Evolutionary conservation across 2,888 invertebrate genomes (phyloP).

Genomic region (Sinhomidia bicolor): DNA sequence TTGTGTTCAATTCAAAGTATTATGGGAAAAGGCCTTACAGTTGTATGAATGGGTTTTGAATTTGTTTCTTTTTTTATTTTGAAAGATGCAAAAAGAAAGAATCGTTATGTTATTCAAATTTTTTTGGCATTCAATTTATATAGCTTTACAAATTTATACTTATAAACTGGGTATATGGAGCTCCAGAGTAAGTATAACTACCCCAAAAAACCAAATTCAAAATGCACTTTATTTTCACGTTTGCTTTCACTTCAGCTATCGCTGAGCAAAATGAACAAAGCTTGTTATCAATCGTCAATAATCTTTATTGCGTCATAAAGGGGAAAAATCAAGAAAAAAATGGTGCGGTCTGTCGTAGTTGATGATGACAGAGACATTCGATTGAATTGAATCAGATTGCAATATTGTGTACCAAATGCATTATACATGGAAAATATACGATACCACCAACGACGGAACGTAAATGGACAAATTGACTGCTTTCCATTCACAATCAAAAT

Average conservation of each 20-base stretch:
- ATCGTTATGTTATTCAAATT: too few relatives aligned
- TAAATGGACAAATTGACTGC: not conserved
- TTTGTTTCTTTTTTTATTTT: too few relatives aligned
- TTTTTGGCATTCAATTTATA: too few relatives aligned
- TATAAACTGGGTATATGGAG: too few relatives aligned
- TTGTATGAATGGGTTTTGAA: too few relatives aligned
- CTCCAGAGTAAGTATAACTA: too few relatives aligned
- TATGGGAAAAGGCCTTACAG: not conserved
- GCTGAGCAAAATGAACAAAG: not conserved
- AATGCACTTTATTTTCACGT: not conserved
- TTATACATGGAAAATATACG: not conserved
- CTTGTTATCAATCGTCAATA: not conserved
- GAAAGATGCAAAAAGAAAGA: too few relatives aligned
- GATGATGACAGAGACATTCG: not conserved
- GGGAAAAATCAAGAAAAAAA: not conserved
- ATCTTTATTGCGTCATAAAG: not conserved
- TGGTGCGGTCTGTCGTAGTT: not conserved
- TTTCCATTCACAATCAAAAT: too few relatives aligned
- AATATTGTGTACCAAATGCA: not conserved
- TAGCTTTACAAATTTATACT: too few relatives aligned
- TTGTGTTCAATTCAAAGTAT: not conserved
- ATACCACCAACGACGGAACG: not conserved
- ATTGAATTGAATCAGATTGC: slow-evolving; percentile 27
- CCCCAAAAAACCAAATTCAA: too few relatives aligned
- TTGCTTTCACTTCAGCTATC: not conserved